phyloP scores from a whole-genome alignment of 1,140 invertebrate species.

The Lethrus apterus region DNA sequence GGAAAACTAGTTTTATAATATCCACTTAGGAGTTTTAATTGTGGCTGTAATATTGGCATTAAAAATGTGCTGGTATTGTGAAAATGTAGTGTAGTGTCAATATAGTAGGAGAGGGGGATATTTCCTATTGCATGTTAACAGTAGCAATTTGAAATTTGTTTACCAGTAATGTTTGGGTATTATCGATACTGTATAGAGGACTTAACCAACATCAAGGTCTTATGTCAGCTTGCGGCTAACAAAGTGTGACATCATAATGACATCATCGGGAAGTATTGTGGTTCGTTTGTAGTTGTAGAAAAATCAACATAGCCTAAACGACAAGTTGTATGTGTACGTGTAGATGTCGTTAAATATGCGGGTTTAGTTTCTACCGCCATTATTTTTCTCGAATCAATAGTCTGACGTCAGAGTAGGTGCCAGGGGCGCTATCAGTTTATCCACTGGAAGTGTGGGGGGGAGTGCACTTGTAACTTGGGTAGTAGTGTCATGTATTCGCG shows the following conservation, averaged over 20 bases:
- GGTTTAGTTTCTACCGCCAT: constrained; percentile 37
- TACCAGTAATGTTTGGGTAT: no score
- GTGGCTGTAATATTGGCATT: not conserved
- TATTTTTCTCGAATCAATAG: constrained; percentile 39
- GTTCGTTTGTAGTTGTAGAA: constrained; percentile 16
- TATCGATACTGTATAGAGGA: not conserved
- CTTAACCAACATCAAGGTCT: constrained; percentile 33
- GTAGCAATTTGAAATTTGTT: constrained; percentile 12
- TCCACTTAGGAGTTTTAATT: not conserved
- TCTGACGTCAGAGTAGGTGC: constrained; percentile 37
- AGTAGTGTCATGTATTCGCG: constrained; percentile 41
- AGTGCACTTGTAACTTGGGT: constrained; percentile 41
- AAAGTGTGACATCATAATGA: constrained; percentile 40
- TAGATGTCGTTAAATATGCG: constrained; percentile 29
- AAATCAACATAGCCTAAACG: no score
- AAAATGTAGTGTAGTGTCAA: not conserved
- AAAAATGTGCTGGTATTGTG: not conserved
- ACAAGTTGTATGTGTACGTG: no score
- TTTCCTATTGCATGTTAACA: constrained; percentile 1
- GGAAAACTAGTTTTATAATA: no score
- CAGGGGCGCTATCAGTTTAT: constrained; percentile 34
- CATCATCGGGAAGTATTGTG: constrained; percentile 39
- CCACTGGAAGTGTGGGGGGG: constrained; percentile 30
- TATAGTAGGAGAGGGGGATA: not conserved
- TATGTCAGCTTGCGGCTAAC: constrained; percentile 32